A percentile compares a stretch with the other conserved stretches of the same genome.
Conservation (phyloP, 35 echinoderm and acorn worm genomes). For the Apostichopus japonicus region DNA sequence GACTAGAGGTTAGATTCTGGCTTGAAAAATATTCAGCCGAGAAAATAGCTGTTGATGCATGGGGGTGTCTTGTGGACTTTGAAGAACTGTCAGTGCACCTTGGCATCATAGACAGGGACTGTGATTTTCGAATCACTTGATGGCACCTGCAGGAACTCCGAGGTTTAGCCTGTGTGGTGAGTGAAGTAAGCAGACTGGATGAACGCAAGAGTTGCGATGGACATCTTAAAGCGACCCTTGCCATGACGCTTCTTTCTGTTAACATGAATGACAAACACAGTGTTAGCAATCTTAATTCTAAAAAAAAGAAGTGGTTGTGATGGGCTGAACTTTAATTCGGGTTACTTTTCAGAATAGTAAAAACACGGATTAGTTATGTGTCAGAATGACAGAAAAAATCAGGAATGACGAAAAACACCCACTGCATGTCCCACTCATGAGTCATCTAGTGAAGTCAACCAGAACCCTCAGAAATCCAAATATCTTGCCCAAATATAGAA, state of each 20-base stretch:
- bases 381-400: too few relatives aligned
- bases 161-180: background rate
- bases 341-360: too few relatives aligned
- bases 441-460: too few relatives aligned
- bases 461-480: too few relatives aligned
- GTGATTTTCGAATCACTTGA: background rate
- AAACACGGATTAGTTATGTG: too few relatives aligned
- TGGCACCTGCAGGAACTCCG: too few relatives aligned
- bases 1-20: background rate
- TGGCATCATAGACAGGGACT: background rate
- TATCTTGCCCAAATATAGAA: too few relatives aligned
- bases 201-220: background rate
- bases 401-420: too few relatives aligned
- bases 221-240: slow-evolving; percentile 37
- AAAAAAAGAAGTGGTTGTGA: too few relatives aligned
- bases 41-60: slow-evolving; percentile 8
- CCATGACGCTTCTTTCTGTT: background rate
- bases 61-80: slow-evolving; percentile 7
- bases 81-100: background rate
- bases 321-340: too few relatives aligned
- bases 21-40: slow-evolving; percentile 27
- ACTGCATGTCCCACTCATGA: too few relatives aligned
- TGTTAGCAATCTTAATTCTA: too few relatives aligned
- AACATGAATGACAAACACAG: background rate
- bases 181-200: background rate